Evolutionary conservation across 2,797 vertebrate species (phyloP), one percentile per base, ranked within the genome.

Genomic region (Gymnothorax reevesii): DNA sequence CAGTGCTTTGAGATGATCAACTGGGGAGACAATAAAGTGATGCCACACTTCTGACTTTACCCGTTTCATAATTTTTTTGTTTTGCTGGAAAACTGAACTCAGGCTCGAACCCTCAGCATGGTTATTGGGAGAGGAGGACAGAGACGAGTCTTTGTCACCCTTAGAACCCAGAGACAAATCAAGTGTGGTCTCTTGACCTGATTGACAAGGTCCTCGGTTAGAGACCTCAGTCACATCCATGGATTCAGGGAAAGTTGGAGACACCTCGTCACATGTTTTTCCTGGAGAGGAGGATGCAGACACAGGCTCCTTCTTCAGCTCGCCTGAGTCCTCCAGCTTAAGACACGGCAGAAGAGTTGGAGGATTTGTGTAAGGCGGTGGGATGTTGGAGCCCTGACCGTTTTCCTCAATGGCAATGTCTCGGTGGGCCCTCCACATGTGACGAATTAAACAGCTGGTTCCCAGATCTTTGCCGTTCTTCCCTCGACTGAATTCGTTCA

Each of bases 391-490:
- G 84, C 97, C 97, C 79, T 96, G 96, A 83, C 98, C 97, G 0
- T 98, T 99, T 92, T 99, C 99, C 92, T 98, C 98, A 42, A 98
- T 96, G 87, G 99, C 98, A 7, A 99, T 98, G 88, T 98, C 97
- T 89, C 98, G 97, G 94, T 99, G 99, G 7, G 98, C 98, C 89
- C 98, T 94, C 98, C 98, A 99, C 98, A 99, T 99, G 79, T 99
- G 98, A 87, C 98, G 95, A 90, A 99, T 99, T 82, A 99, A 97
- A 93, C 98, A 99, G 93, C 99, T 99, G 0, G 98, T 99, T 88
- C 98, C 98, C 60, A 99, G 93, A 91, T 99, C 99, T 94, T 99
- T 99, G 4, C 98, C 98, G 57, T 99, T 99, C 95, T 99, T 99
- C 1, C 98, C 98, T 55, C 98, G 92, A 91, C 98, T 99, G 92